Conservation (phyloP, 2,888 invertebrate genomes). For the Drosophila austrosaltans region DNA sequence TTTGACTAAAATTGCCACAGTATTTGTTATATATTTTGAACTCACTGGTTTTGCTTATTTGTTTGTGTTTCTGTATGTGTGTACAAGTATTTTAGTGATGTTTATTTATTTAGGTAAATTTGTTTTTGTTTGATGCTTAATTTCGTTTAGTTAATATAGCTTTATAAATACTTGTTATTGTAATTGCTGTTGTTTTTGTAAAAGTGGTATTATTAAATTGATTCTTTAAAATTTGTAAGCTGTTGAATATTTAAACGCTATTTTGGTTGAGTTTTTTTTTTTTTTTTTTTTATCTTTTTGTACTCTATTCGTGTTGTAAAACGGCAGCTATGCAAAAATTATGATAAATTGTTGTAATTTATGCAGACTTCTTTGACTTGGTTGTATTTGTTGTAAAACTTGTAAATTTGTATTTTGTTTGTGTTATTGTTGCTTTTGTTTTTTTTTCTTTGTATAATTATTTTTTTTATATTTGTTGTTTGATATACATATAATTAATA, state of each 20-base stretch:
- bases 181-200: conserved; percentile 54
- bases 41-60: conserved; percentile 56
- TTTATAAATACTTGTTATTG: conserved; percentile 45
- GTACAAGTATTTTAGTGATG: conserved; percentile 49
- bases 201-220: conserved; percentile 70
- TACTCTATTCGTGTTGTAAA: conserved; percentile 71
- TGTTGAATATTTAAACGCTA: conserved; percentile 10
- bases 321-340: conserved; percentile 61
- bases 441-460: conserved; percentile 40
- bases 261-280: conserved; percentile 22
- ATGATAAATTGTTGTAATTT: conserved; percentile 36
- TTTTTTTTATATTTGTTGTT: conserved; percentile 43
- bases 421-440: conserved; percentile 62
- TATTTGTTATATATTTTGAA: conserved; percentile 52
- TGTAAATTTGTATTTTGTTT: conserved; percentile 80
- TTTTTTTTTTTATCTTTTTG: conserved; percentile 46
- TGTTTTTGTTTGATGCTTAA: conserved; percentile 42
- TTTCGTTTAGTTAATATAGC: conserved; percentile 56
- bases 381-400: conserved; percentile 43
- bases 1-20: conserved; percentile 60
- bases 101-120: conserved; percentile 48
- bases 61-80: conserved; percentile 12
- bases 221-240: conserved; percentile 30
- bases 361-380: conserved; percentile 51
- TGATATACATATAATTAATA: conserved; percentile 53